Evolutionary conservation across 2,888 invertebrate genomes (phyloP).

Genomic region (Polyommatus icarus): DNA sequence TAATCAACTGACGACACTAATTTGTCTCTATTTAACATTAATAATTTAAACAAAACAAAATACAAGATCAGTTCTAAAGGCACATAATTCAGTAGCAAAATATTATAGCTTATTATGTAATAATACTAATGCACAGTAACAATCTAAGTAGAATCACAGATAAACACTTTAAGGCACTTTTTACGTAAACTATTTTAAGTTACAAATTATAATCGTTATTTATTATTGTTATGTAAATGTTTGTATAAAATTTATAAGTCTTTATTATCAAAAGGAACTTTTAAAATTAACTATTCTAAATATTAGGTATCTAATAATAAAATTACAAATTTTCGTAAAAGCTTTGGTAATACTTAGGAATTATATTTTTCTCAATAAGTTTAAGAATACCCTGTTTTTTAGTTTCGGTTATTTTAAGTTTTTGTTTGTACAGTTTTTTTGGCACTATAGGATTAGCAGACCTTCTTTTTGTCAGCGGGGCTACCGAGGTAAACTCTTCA

Average conservation of each 20-base stretch:
- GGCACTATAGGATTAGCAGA: constrained; percentile 34
- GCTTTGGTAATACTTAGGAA: constrained; percentile 39
- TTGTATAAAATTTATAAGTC: constrained; percentile 32
- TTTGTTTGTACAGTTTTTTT: constrained; percentile 38
- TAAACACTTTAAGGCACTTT: constrained; percentile 6
- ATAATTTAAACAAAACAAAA: constrained; percentile 35
- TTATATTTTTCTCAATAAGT: constrained; percentile 39
- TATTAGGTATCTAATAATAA: constrained; percentile 30
- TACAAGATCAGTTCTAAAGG: constrained; percentile 30
- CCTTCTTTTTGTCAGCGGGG: constrained; percentile 33
- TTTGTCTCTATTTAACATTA: constrained; percentile 37
- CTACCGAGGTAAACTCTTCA: constrained; percentile 31
- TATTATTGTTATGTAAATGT: constrained; percentile 37
- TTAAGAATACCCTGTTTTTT: constrained; percentile 38
- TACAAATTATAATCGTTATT: constrained; percentile 36
- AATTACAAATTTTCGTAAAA: constrained; percentile 38
- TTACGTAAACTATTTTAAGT: constrained; percentile 37
- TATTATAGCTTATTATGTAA: constrained; percentile 35
- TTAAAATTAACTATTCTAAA: constrained; percentile 37
- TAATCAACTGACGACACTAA: constrained; percentile 36
- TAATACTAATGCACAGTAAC: constrained; percentile 38
- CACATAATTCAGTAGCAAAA: constrained; percentile 36
- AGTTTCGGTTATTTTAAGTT: constrained; percentile 37
- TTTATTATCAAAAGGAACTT: constrained; percentile 35
- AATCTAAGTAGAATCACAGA: constrained; percentile 38